Percentiles rank a stretch among this genome's conserved stretches.
These are phyloP conservation scores for Lepidurus couesii DNA, from an alignment of 1,140 invertebrate genomes.

Conservation along the genomic window DNA sequence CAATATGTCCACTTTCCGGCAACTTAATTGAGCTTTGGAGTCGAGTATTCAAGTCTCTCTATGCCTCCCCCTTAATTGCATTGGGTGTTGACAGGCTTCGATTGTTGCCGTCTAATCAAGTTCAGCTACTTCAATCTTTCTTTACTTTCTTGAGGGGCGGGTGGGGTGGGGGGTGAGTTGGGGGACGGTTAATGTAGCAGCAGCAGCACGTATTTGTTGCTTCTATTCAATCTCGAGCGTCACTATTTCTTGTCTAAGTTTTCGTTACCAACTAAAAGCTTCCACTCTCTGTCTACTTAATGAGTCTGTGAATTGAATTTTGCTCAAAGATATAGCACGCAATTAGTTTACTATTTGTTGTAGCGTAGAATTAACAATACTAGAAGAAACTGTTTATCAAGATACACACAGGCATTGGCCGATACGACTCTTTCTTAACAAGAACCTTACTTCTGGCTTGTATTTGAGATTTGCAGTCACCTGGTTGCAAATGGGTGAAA, in stretches of 20 bases:
- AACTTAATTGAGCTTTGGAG: constrained; percentile 15
- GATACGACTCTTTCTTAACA: too few species aligned
- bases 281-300: not conserved
- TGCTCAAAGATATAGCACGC: not conserved
- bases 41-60: not conserved
- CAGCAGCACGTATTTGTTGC: not conserved
- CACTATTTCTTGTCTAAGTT: not conserved
- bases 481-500: too few species aligned
- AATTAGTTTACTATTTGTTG: too few species aligned
- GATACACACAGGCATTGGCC: too few species aligned
- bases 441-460: too few species aligned
- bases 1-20: constrained; percentile 14
- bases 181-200: not conserved
- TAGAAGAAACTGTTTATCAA: too few species aligned
- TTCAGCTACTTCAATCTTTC: constrained; percentile 10
- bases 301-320: not conserved
- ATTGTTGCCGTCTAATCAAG: constrained; percentile 12
- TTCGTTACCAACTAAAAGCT: not conserved
- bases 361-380: too few species aligned
- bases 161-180: not conserved
- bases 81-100: constrained; percentile 14
- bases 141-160: not conserved
- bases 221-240: not conserved
- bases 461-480: too few species aligned
- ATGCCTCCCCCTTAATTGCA: constrained; percentile 1